Percentiles rank a stretch among this genome's conserved stretches.
These are phyloP conservation scores for Idris sp. DNA, from an alignment of 1,140 invertebrate genomes.

Conservation along the genomic window DNA sequence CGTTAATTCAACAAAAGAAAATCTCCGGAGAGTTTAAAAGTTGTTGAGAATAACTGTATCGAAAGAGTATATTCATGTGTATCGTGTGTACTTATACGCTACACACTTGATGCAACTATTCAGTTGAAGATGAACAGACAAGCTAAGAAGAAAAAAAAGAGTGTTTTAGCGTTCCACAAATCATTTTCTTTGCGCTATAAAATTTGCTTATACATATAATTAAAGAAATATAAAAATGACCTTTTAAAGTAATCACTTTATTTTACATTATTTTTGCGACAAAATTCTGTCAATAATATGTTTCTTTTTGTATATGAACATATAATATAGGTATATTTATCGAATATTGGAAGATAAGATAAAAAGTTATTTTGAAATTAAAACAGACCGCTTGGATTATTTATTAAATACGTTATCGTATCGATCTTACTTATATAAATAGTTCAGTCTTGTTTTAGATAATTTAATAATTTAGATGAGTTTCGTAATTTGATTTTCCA, in stretches of 20 bases:
- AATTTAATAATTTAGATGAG: conserved; percentile 4
- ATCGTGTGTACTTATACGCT: conserved; percentile 58
- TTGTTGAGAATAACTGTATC: conserved; percentile 14
- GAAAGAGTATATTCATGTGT: conserved; percentile 11
- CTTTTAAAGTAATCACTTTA: too few species aligned
- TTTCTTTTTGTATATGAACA: too few species aligned
- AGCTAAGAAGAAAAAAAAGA: conserved; percentile 60
- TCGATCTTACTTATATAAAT: conserved; percentile 23
- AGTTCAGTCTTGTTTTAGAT: conserved; percentile 8
- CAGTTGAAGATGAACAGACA: conserved; percentile 68
- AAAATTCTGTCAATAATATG: too few species aligned
- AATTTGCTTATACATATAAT: too few species aligned
- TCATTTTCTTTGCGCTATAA: too few species aligned
- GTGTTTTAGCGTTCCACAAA: conserved; percentile 58
- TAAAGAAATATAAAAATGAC: too few species aligned
- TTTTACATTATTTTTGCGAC: too few species aligned
- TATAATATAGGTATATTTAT: too few species aligned
- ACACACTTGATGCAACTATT: conserved; percentile 65
- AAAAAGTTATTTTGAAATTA: conserved; percentile 3
- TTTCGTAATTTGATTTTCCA: neutral
- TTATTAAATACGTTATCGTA: conserved; percentile 17
- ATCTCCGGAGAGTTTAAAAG: neutral
- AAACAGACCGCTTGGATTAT: conserved; percentile 1
- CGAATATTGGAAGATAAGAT: conserved; percentile 3
- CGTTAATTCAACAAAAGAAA: conserved; percentile 1